Percentiles rank a stretch among this genome's conserved stretches.
These are phyloP conservation scores for Drosophila greeni DNA, from an alignment of 2,888 invertebrate genomes.

Conservation along the genomic window DNA sequence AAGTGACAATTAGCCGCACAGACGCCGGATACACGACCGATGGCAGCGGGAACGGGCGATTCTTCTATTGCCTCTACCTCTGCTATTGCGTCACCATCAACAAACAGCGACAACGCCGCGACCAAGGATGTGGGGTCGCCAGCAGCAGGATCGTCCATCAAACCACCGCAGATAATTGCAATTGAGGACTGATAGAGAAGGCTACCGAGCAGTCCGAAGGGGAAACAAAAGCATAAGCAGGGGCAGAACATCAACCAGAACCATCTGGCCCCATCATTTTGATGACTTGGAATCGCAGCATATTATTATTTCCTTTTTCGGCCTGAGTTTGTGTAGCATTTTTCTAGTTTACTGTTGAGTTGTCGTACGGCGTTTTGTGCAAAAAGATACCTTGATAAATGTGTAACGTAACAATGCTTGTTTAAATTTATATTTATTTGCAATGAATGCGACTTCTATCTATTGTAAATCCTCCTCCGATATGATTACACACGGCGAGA, in stretches of 20 bases:
- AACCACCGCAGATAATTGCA: conserved; percentile 78
- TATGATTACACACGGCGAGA: conserved; percentile 12
- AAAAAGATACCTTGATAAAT: conserved; percentile 57
- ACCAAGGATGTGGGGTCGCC: conserved; percentile 51
- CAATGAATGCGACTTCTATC: conserved; percentile 34
- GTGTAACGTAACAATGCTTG: conserved; percentile 55
- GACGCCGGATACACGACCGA: conserved; percentile 73
- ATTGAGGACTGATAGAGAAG: conserved; percentile 73
- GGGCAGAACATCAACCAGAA: conserved; percentile 19
- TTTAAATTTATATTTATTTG: conserved; percentile 55
- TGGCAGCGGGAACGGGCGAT: conserved; percentile 54
- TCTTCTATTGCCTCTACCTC: conserved; percentile 31
- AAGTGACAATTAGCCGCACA: conserved; percentile 81
- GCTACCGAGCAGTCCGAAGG: conserved; percentile 35
- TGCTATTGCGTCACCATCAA: conserved; percentile 49
- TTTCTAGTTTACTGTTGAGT: conserved; percentile 57
- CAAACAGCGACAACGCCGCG: conserved; percentile 63
- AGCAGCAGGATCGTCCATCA: conserved; percentile 61
- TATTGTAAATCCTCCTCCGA: conserved; percentile 32
- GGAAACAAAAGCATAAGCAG: conserved; percentile 20
- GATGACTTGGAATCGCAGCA: conserved; percentile 10
- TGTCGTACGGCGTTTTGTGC: conserved; percentile 77
- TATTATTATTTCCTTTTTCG: conserved; percentile 45
- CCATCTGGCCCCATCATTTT: conserved; percentile 32
- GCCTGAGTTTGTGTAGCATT: conserved; percentile 35